Conservation (phyloP, 1,140 invertebrate species). For the Cecropterus lyciades region DNA sequence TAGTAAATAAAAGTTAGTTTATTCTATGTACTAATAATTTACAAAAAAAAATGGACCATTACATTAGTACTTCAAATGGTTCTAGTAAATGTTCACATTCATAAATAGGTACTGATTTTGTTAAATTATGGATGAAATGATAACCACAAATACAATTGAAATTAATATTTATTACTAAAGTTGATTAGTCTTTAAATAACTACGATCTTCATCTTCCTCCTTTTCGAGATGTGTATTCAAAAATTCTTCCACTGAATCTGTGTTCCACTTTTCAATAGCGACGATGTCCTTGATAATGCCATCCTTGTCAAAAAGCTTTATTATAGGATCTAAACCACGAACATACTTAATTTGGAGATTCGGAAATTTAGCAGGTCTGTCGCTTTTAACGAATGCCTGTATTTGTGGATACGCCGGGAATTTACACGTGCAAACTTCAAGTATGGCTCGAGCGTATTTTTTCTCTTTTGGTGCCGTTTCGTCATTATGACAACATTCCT, state of each 20-base stretch:
- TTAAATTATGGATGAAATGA: no score
- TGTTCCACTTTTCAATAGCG: slow-evolving; percentile 98
- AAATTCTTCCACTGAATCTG: slow-evolving; percentile 97
- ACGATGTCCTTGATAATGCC: slow-evolving; percentile 93
- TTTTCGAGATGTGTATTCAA: slow-evolving; percentile 91
- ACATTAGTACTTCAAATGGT: no score
- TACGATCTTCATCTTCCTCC: slow-evolving; percentile 82
- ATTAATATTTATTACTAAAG: slow-evolving; percentile 63
- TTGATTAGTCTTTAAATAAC: slow-evolving; percentile 87
- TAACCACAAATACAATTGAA: not conserved
- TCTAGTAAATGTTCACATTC: no score
- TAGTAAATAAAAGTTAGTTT: no score
- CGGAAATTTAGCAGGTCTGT: slow-evolving; percentile 92
- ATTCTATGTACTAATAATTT: no score
- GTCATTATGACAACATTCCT: slow-evolving; percentile 89
- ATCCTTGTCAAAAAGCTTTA: slow-evolving; percentile 94
- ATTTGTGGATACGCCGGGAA: slow-evolving; percentile 98
- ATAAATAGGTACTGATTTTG: no score
- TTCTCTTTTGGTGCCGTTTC: slow-evolving; percentile 86
- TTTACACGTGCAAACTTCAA: slow-evolving; percentile 98
- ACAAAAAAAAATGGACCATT: no score
- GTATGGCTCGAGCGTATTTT: slow-evolving; percentile 92
- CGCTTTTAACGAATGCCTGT: slow-evolving; percentile 97
- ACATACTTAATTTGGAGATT: slow-evolving; percentile 96
- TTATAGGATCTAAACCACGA: slow-evolving; percentile 95